Evolutionary conservation across 2,888 invertebrate species (phyloP).

Genomic region (Megalurothrips usitatus): DNA sequence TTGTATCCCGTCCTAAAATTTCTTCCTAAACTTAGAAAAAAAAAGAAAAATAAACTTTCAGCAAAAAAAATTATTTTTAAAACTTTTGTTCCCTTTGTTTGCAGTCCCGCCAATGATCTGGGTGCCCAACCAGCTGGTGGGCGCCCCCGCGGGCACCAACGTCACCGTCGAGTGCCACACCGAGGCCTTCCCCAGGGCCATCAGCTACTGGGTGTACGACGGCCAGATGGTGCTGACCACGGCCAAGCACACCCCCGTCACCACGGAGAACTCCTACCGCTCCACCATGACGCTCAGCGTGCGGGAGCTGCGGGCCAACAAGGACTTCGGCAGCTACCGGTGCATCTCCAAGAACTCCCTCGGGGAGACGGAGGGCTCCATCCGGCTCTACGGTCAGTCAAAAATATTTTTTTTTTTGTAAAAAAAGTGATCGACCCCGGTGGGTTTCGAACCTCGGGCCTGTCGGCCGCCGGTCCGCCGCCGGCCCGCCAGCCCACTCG

Average conservation of each 20-base stretch:
- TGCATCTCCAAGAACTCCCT: slow-evolving; percentile 92
- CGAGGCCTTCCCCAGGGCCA: slow-evolving; percentile 86
- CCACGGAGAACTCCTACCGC: slow-evolving; percentile 80
- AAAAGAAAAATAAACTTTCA: no score
- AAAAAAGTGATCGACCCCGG: no score
- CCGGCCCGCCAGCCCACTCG: no score
- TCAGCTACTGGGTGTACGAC: slow-evolving; percentile 89
- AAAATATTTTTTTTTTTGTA: no score
- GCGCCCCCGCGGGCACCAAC: slow-evolving; percentile 84
- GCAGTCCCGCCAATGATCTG: slow-evolving; percentile 90
- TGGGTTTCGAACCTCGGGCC: no score
- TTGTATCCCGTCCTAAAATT: no score
- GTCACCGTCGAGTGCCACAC: slow-evolving; percentile 90
- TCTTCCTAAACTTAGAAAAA: no score
- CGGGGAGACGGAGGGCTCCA: slow-evolving; percentile 89
- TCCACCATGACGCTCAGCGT: slow-evolving; percentile 87
- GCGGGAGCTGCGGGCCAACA: slow-evolving; percentile 66
- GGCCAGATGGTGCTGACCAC: slow-evolving; percentile 85
- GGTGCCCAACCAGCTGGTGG: slow-evolving; percentile 90
- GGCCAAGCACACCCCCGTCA: slow-evolving; percentile 79
- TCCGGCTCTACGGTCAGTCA: slow-evolving; percentile 82
- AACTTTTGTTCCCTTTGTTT: slow-evolving; percentile 39
- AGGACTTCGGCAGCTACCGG: slow-evolving; percentile 85
- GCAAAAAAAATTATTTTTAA: background rate
- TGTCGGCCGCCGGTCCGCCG: no score